phyloP scores from a whole-genome alignment of 2,113 vertebrate genomes.

The Ammodytes dubius region DNA sequence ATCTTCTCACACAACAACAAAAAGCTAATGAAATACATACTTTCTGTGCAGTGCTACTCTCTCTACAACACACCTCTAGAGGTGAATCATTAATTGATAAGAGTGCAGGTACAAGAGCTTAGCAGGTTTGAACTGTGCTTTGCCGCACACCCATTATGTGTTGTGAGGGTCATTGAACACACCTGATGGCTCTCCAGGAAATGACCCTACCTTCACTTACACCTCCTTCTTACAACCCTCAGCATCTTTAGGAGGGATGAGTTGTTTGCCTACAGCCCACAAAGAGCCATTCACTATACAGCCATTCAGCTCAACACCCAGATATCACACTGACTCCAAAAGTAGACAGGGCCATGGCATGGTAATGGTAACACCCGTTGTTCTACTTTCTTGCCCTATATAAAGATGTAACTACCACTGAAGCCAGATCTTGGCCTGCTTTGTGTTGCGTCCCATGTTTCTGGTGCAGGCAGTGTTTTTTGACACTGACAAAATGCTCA shows the following conservation, averaged over 20 bases:
- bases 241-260: slow-evolving; percentile 8
- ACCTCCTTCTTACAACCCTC: slow-evolving; percentile 19
- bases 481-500: background rate
- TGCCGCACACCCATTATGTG: slow-evolving; percentile 6
- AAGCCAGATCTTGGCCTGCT: background rate
- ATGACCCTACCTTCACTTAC: slow-evolving; percentile 38
- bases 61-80: background rate
- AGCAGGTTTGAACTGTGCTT: slow-evolving; percentile 7
- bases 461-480: background rate
- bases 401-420: background rate
- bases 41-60: slow-evolving; percentile 1
- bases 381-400: background rate
- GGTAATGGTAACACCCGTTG: background rate
- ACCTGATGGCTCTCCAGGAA: slow-evolving; percentile 25
- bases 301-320: slow-evolving; percentile 3
- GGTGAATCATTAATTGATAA: slow-evolving; percentile 6
- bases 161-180: slow-evolving; percentile 5
- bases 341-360: background rate
- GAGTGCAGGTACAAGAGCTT: background rate
- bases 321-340: background rate
- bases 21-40: background rate
- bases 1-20: background rate
- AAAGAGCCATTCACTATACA: slow-evolving; percentile 19
- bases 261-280: slow-evolving; percentile 29
- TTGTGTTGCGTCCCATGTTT: background rate